Percentiles rank a stretch among this genome's conserved stretches.
Evolutionary conservation across 1,140 invertebrate species (phyloP).

Genomic region (Papilio glaucus): DNA sequence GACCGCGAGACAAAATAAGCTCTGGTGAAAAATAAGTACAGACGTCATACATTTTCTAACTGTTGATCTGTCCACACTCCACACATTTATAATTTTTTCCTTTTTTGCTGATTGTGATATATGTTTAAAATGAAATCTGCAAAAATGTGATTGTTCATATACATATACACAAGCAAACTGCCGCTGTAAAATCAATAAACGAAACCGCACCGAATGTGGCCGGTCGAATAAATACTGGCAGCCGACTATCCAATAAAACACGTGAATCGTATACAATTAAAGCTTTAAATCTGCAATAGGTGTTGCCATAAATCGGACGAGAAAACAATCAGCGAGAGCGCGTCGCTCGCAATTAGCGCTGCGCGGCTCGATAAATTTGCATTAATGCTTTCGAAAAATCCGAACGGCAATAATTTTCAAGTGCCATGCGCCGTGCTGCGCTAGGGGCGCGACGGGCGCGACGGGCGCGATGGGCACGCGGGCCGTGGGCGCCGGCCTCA

Average conservation of each 20-base stretch:
- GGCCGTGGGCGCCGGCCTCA: slow-evolving; percentile 43
- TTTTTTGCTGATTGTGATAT: neutral
- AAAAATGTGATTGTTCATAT: neutral
- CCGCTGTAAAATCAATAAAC: slow-evolving; percentile 78
- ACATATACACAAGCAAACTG: slow-evolving; percentile 34
- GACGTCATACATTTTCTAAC: neutral
- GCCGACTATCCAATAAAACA: slow-evolving; percentile 82
- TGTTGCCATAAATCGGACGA: slow-evolving; percentile 81
- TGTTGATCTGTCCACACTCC: neutral
- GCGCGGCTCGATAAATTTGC: slow-evolving; percentile 81
- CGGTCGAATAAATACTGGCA: slow-evolving; percentile 76
- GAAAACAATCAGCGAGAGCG: slow-evolving; percentile 81
- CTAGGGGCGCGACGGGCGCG: slow-evolving; percentile 31
- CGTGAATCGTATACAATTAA: slow-evolving; percentile 82
- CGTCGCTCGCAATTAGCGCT: slow-evolving; percentile 81
- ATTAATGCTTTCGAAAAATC: slow-evolving; percentile 83
- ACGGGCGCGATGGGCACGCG: slow-evolving; percentile 28
- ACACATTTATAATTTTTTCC: neutral
- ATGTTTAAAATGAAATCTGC: neutral
- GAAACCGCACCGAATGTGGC: slow-evolving; percentile 69
- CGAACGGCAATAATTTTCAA: slow-evolving; percentile 79
- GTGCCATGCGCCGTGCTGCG: slow-evolving; percentile 63
- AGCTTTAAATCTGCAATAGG: slow-evolving; percentile 83
- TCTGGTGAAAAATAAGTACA: neutral
- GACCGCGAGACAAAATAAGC: neutral